Evolutionary conservation across 2,797 vertebrate genomes (phyloP).

Genomic region (Labroides dimidiatus): DNA sequence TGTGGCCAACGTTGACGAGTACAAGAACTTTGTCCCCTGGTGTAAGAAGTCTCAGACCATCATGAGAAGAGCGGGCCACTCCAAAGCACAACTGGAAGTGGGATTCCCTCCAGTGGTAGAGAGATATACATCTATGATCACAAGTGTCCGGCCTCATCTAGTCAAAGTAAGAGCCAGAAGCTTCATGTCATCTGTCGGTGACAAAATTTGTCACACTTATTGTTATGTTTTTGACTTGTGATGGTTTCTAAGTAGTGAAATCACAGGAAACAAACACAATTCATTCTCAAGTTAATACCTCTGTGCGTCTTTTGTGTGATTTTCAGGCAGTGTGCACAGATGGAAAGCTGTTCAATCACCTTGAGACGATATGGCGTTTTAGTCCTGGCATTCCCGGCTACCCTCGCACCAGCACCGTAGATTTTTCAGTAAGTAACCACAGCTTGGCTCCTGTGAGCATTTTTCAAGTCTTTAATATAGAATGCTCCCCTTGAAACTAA

Average conservation of each 20-base stretch:
- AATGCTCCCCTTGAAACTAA: neutral
- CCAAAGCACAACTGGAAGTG: slow-evolving; percentile 93
- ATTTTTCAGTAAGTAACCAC: slow-evolving; percentile 91
- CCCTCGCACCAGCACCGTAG: slow-evolving; percentile 95
- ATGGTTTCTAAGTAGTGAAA: neutral
- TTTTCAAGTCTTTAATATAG: neutral
- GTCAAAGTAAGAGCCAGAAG: slow-evolving; percentile 88
- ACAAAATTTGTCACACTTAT: neutral
- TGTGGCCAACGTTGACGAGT: slow-evolving; percentile 94
- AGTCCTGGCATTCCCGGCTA: slow-evolving; percentile 96
- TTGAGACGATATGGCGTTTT: slow-evolving; percentile 96
- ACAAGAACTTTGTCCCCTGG: slow-evolving; percentile 95
- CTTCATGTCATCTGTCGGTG: neutral
- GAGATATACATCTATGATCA: slow-evolving; percentile 94
- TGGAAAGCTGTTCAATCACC: slow-evolving; percentile 95
- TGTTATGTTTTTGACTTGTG: neutral
- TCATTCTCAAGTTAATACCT: too few relatives aligned
- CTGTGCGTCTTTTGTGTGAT: neutral
- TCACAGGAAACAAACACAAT: neutral
- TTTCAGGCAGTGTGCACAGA: slow-evolving; percentile 93
- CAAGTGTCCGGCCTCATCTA: slow-evolving; percentile 92
- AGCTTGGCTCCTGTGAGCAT: neutral
- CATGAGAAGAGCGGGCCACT: slow-evolving; percentile 88
- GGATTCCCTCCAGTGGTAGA: slow-evolving; percentile 94
- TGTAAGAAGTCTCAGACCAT: slow-evolving; percentile 94